phyloP scores from a whole-genome alignment of 2,888 invertebrate species.

The Habrosyne pyritoides region DNA sequence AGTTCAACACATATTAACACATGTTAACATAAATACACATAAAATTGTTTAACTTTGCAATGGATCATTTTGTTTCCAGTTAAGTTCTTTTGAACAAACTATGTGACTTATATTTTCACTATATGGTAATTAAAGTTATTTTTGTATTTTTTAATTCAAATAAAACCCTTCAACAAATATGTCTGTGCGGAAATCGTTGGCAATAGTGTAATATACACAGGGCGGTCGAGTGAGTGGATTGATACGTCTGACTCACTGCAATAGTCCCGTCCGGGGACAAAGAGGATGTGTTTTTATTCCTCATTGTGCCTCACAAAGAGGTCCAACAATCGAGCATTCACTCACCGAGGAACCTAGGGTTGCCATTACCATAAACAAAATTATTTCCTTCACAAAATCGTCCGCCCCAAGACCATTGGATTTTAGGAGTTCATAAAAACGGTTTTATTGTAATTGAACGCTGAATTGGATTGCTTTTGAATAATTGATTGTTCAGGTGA shows the following conservation, averaged over 20 bases:
- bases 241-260: slow-evolving; percentile 48
- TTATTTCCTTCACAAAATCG: slow-evolving; percentile 26
- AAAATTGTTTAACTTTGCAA: too few relatives aligned
- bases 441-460: slow-evolving; percentile 9
- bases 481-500: not conserved
- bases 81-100: too few relatives aligned
- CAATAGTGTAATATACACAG: not conserved
- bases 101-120: too few relatives aligned
- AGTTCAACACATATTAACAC: too few relatives aligned
- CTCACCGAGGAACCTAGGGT: slow-evolving; percentile 49
- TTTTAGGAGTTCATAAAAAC: slow-evolving; percentile 26
- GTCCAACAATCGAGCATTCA: slow-evolving; percentile 65
- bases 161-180: not conserved
- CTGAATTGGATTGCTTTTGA: not conserved
- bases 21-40: too few relatives aligned
- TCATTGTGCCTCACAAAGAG: slow-evolving; percentile 68
- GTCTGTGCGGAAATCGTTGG: not conserved
- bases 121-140: too few relatives aligned
- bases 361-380: slow-evolving; percentile 42
- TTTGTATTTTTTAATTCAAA: not conserved
- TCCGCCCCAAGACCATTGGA: slow-evolving; percentile 21
- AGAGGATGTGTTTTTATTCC: slow-evolving; percentile 72
- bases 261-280: slow-evolving; percentile 53
- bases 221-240: slow-evolving; percentile 37
- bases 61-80: too few relatives aligned